Evolutionary conservation across 2,113 vertebrate species (phyloP), one percentile per base, ranked within the genome.

Genomic region (Pavo muticus): DNA sequence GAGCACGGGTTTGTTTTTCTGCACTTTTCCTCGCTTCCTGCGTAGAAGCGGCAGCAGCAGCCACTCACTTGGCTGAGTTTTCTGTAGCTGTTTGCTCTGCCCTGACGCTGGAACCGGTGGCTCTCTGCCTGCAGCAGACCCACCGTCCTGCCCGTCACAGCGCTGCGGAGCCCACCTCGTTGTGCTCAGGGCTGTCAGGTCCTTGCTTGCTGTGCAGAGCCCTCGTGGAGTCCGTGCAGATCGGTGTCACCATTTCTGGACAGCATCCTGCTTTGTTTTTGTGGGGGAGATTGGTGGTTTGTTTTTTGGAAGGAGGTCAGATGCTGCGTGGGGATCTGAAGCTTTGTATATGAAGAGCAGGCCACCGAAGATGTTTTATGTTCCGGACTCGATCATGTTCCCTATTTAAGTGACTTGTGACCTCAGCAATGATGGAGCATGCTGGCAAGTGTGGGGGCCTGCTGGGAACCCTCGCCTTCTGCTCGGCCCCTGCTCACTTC

Each of bases 241-340:
- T 56, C 47, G 54, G 71, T 96, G 94, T 97, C 96, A 96, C 93
- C 67, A 10, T 96, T 97, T 93, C 88, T 95, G 89, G 94, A 92
- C 90, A 92, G 73, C 74, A 70, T 81, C 94, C 96, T 24, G 4
- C 94, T 96, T 96, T 91, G 81, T 92, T 96, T 96, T 94, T 90
- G 86, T 94, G 94, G 35, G 90, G 89, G n/a, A 87, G 95, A 90
- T 76, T 81, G 95, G 96, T 96, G 97, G 97, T 96, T 98, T 97
- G 97, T 97, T 97, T 94, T 92, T 95, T 97, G 96, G 77, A 97
- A 97, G 85, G 87, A 96, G 88, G 68, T 96, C 95, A 94, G 91
- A 92, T 86, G 79, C 91, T 76, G 50, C 23, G 1, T 6, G 0
- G 79, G 93, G 84, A 96, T 96, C 85, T 95, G 86, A 93, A 90